These are phyloP conservation scores for Haemorhous mexicanus DNA, from an alignment of 2,113 vertebrate genomes.

Conservation along the genomic window DNA sequence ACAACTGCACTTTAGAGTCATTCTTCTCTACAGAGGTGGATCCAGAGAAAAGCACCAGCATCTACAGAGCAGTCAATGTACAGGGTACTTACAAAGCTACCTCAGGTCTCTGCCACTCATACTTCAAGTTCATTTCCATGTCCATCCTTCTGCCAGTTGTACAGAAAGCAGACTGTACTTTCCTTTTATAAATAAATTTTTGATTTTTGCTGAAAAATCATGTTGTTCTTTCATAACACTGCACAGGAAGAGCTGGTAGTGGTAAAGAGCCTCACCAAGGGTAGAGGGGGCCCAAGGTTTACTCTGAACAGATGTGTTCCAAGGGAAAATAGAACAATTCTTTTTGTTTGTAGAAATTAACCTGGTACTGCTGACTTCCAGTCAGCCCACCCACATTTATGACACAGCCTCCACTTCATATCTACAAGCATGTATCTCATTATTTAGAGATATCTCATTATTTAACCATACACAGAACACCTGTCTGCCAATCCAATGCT, in stretches of 20 bases:
- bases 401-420: neutral
- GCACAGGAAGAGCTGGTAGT: neutral
- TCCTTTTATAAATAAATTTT: neutral
- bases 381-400: neutral
- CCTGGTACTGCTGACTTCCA: neutral
- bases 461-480: neutral
- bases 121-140: neutral
- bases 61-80: neutral
- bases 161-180: neutral
- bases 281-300: neutral
- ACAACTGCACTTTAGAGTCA: neutral
- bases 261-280: neutral
- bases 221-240: neutral
- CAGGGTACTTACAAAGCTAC: neutral
- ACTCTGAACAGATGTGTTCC: neutral
- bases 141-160: neutral
- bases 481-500: neutral
- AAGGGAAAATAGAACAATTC: neutral
- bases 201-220: neutral
- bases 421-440: neutral
- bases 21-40: neutral
- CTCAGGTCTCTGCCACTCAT: neutral
- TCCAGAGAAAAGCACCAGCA: neutral
- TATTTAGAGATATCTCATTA: neutral
- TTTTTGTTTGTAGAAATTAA: neutral